A percentile compares a stretch with the other conserved stretches of the same genome.
Evolutionary conservation across 2,888 invertebrate species (phyloP).

Genomic region (Eucriotettix oculatus): DNA sequence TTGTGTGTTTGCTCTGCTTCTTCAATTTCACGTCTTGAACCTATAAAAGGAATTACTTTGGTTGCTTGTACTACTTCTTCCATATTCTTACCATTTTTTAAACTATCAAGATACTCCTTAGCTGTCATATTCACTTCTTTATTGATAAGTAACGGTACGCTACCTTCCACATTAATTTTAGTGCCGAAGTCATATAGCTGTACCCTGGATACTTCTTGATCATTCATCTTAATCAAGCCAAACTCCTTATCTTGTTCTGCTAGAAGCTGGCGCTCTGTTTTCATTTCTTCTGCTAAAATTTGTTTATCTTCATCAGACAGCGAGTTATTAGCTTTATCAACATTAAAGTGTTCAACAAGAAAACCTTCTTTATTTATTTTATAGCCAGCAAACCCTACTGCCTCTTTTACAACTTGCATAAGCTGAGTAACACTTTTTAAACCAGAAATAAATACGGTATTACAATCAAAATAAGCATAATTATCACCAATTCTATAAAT

Average conservation of each 20-base stretch:
- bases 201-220: constrained; percentile 1
- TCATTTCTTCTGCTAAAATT: constrained; percentile 12
- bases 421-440: constrained; percentile 13
- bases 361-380: constrained; percentile 2
- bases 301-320: constrained; percentile 6
- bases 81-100: constrained; percentile 9
- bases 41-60: constrained; percentile 12
- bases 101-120: constrained; percentile 11
- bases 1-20: constrained; percentile 9
- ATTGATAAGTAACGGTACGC: constrained; percentile 1
- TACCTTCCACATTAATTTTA: neutral
- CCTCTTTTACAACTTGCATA: constrained; percentile 4
- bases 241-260: constrained; percentile 11
- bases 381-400: neutral
- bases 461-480: constrained; percentile 13
- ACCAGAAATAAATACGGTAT: constrained; percentile 12
- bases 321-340: neutral
- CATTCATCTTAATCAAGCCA: constrained; percentile 1
- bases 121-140: constrained; percentile 13
- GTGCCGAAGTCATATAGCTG: neutral
- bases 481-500: constrained; percentile 12
- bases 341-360: constrained; percentile 1
- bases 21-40: constrained; percentile 11
- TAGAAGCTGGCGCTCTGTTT: constrained; percentile 6
- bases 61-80: constrained; percentile 12